Evolutionary conservation across 2,888 invertebrate genomes (phyloP).

Genomic region (Deroplatys truncata): DNA sequence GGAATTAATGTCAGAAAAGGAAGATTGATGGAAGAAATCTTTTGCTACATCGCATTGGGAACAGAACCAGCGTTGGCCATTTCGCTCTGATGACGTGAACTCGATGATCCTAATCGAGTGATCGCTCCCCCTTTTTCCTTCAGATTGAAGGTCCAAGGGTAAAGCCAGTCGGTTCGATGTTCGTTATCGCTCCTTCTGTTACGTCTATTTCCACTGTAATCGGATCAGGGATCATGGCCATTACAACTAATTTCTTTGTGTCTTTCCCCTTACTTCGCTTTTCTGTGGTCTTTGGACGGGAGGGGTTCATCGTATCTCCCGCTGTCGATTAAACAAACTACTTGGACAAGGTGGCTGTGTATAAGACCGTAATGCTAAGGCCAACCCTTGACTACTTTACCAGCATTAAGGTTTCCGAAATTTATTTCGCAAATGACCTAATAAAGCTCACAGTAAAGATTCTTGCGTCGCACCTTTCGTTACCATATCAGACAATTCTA

Average conservation of each 20-base stretch:
- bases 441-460: no score
- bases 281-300: background rate
- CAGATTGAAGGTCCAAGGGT: background rate
- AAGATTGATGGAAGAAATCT: background rate
- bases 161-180: background rate
- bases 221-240: constrained; percentile 10
- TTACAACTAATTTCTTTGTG: constrained; percentile 6
- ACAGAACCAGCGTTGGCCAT: background rate
- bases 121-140: background rate
- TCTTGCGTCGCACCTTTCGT: no score
- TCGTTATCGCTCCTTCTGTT: constrained; percentile 6
- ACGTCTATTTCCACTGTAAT: background rate
- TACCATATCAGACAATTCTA: no score
- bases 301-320: background rate
- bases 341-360: background rate
- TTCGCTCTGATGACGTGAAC: background rate
- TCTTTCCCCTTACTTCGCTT: background rate
- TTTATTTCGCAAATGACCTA: background rate
- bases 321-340: background rate
- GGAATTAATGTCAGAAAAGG: background rate
- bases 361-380: background rate
- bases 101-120: background rate
- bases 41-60: background rate
- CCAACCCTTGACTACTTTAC: background rate
- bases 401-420: background rate